phyloP scores from a whole-genome alignment of 92 coral and sea anemone species.

The Plumapathes pennacea region DNA sequence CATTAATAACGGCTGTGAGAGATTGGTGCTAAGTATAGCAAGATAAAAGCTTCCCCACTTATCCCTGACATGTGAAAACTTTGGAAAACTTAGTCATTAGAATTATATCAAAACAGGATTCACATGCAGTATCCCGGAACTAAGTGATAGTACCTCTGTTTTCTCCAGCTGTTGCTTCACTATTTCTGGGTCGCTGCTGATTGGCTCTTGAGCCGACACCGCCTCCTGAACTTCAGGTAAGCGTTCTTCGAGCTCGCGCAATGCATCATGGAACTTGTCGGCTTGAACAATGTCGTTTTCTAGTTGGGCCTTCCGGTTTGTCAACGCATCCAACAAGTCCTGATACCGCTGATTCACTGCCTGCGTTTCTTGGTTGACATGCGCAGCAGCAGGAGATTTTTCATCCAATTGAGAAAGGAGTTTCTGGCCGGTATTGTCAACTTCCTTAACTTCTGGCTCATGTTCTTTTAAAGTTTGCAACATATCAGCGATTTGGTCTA shows the following conservation, averaged over 20 bases:
- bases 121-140: too few species aligned
- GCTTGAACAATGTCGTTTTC: conserved; percentile 71
- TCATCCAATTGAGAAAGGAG: conserved; percentile 66
- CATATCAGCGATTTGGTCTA: conserved; percentile 62
- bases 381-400: conserved; percentile 70
- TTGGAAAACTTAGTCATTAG: too few species aligned
- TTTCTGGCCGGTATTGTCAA: conserved; percentile 61
- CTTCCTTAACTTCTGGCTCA: conserved; percentile 63
- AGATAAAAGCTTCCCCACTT: too few species aligned
- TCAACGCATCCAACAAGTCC: conserved; percentile 58
- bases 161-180: conserved; percentile 87
- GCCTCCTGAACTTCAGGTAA: conserved; percentile 77
- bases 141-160: conserved; percentile 96
- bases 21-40: too few species aligned
- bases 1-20: too few species aligned
- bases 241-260: conserved; percentile 79
- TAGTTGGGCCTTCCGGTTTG: conserved; percentile 52
- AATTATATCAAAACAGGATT: too few species aligned
- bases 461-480: conserved; percentile 52
- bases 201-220: conserved; percentile 80
- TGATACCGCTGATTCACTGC: conserved; percentile 64
- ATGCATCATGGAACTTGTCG: conserved; percentile 81
- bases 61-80: too few species aligned
- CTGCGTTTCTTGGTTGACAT: conserved; percentile 63
- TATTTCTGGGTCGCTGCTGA: conserved; percentile 82